These are phyloP conservation scores for Oophaga sylvatica DNA, from an alignment of 2,797 vertebrate species.

Conservation along the genomic window DNA sequence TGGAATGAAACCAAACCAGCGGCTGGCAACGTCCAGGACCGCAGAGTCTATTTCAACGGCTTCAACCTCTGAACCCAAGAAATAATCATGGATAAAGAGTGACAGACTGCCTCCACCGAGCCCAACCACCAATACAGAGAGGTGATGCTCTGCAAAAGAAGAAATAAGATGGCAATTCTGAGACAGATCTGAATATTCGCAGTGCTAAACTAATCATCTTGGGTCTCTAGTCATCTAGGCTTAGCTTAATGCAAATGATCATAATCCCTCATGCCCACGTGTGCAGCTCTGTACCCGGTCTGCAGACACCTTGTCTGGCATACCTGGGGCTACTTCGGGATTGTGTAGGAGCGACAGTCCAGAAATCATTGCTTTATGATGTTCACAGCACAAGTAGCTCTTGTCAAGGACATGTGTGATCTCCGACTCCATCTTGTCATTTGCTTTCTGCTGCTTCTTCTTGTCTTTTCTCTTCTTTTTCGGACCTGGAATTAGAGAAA, in stretches of 20 bases:
- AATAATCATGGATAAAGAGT: constrained; percentile 90
- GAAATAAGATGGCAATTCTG: not conserved
- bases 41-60: constrained; percentile 90
- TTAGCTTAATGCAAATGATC: not conserved
- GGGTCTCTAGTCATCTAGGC: not conserved
- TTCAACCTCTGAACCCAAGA: constrained; percentile 75
- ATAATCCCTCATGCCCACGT: too few species aligned
- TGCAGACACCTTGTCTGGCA: too few species aligned
- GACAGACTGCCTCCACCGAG: constrained; percentile 91
- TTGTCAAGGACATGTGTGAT: constrained; percentile 73
- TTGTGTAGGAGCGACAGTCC: constrained; percentile 83
- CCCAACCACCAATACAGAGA: constrained; percentile 86
- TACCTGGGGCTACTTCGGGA: constrained; percentile 79
- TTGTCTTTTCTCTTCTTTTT: constrained; percentile 80
- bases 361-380: constrained; percentile 93
- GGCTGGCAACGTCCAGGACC: constrained; percentile 85
- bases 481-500: constrained; percentile 68
- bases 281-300: too few species aligned
- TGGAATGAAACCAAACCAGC: constrained; percentile 87
- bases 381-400: constrained; percentile 91
- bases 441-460: constrained; percentile 17
- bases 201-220: not conserved
- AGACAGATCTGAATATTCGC: not conserved
- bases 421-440: constrained; percentile 38
- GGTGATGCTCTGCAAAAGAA: constrained; percentile 19